Conservation (phyloP, 2,113 vertebrate genomes). For the Scalopus aquaticus region DNA sequence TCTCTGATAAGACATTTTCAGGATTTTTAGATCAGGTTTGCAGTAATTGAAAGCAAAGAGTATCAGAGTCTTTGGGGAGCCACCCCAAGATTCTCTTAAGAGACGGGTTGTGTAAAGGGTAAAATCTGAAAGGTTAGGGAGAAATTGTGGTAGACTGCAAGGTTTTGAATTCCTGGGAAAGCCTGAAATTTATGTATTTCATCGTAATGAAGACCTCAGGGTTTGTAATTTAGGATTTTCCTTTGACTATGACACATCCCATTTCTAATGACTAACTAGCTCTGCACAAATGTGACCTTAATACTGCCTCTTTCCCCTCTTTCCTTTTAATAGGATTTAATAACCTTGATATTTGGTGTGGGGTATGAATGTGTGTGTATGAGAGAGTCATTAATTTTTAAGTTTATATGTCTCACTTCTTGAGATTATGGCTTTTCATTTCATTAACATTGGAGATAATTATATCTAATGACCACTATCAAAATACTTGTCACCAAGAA, state of each 20-base stretch:
- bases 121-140: neutral
- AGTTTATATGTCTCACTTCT: conserved; percentile 32
- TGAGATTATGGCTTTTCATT: conserved; percentile 40
- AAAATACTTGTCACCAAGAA: conserved; percentile 28
- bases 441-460: conserved; percentile 31
- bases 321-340: conserved; percentile 26
- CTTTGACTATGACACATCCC: conserved; percentile 52
- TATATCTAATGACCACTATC: neutral
- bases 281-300: conserved; percentile 41
- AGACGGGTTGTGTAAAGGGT: conserved; percentile 32
- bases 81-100: neutral
- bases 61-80: conserved; percentile 40
- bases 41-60: conserved; percentile 40
- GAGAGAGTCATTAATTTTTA: conserved; percentile 22
- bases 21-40: conserved; percentile 66
- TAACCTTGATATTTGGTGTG: conserved; percentile 2
- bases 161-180: conserved; percentile 50
- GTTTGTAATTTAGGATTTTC: conserved; percentile 76
- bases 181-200: conserved; percentile 60
- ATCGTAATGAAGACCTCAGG: conserved; percentile 76
- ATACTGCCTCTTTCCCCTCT: neutral
- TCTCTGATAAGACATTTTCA: conserved; percentile 69
- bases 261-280: conserved; percentile 31
- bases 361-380: neutral
- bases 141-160: conserved; percentile 41